Base-by-base conservation (phyloP, 2,888 invertebrate species). In the Schizotus pectinicornis region DNA sequence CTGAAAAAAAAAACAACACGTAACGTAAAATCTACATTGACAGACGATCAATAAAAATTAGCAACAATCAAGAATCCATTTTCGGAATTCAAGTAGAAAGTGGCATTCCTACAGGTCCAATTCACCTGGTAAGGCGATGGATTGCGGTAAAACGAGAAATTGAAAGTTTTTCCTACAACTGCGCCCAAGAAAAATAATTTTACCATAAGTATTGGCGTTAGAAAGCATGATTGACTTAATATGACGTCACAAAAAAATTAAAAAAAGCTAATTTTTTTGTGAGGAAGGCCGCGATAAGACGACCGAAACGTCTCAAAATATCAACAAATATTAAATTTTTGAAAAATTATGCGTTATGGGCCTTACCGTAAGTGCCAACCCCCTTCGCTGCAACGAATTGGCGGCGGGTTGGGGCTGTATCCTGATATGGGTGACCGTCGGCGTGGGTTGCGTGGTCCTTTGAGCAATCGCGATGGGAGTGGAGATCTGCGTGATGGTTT, bases 361-460 rank as follows among this genome's bases (percentile, higher is more conserved):
- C 69, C 75, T 77, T 74, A 88, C 89, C 79, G 89, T 89, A 30
- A 90, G 84, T n/a, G 89, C 88, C 3, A 89, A 78, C 34, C 88
- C 88, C 67, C 88, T 82, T 60, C 88, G 80, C 71, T 86, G 85
- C 53, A 81, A 76, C 54, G 87, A 81, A 65, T 81, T 84, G 1
- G 81, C 77, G 1, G 83, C 76, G 1, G 83, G 82, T 66, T 80
- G 80, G 45, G 84, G 81, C 55, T 84, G 83, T 67, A 84, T 81
- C 61, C 83, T 78, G 64, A 84, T 84, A 71, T 84, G 84, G 1
- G 84, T 84, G 9, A 84, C 81, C 6, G 73, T 73, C 12, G 68
- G 71, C 39, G 70, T 70, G 35, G 69, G 70, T 34, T 82, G 82
- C 14, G 74, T 67, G 1, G 77, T 70, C 30, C 76, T 67, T 31